Conservation (phyloP, 2,888 invertebrate species). For the Campaea margaritaria region DNA sequence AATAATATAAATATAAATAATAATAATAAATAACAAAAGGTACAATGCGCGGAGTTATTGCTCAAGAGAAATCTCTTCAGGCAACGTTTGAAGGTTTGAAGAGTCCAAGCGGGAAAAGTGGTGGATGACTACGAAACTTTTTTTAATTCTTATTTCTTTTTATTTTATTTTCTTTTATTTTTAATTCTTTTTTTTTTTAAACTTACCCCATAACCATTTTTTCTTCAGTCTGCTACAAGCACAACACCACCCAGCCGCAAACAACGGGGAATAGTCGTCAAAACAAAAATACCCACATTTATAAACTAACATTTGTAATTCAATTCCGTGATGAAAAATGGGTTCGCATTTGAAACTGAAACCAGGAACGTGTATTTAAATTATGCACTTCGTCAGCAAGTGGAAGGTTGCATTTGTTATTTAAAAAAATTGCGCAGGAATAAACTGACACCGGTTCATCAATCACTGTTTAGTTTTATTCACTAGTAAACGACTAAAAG, state of each 20-base stretch:
- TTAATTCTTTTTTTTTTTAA: no score
- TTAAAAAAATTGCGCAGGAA: slow-evolving; percentile 19
- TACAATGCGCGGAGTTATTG: no score
- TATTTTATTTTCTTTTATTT: no score
- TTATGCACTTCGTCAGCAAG: slow-evolving; percentile 69
- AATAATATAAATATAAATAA: no score
- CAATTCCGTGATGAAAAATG: slow-evolving; percentile 81
- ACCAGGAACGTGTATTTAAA: slow-evolving; percentile 62
- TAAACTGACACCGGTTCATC: slow-evolving; percentile 29
- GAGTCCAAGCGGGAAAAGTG: no score
- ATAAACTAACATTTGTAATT: slow-evolving; percentile 83
- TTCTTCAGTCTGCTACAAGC: slow-evolving; percentile 40
- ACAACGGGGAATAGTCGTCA: slow-evolving; percentile 70
- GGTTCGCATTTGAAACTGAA: slow-evolving; percentile 67
- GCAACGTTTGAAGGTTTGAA: no score
- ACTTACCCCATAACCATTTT: slow-evolving; percentile 68
- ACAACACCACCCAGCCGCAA: slow-evolving; percentile 65
- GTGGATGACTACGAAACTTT: no score
- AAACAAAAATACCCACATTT: slow-evolving; percentile 71
- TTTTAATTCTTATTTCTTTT: no score
- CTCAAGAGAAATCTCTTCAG: no score
- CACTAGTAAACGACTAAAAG: not conserved
- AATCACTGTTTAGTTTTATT: not conserved
- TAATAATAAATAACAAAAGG: no score
- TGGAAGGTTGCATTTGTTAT: slow-evolving; percentile 67